Base-by-base conservation (phyloP, 2,113 vertebrate species). In the Melozone crissalis region DNA sequence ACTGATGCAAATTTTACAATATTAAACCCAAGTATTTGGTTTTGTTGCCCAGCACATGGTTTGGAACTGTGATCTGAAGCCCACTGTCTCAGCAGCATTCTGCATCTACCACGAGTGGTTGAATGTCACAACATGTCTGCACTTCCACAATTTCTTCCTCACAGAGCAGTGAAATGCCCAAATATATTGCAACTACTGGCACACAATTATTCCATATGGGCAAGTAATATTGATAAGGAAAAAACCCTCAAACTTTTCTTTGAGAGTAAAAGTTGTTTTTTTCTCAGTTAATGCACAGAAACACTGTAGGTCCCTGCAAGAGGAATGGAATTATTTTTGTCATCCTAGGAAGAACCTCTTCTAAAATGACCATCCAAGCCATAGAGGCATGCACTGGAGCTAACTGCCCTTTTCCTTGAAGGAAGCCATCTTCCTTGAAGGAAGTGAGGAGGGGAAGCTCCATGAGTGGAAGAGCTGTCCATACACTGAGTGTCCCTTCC, bases 51-150 rank as follows among this genome's bases (percentile, higher is more conserved):
- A 78, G 35, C 27, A 89, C 15, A 8, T 4, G 43, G 27, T 82
- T 39, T 75, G 35, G n/a, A 89, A 39, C 31, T 27, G 22, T 52
- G 33, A 35, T n/a, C 12, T 55, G 54, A 26, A 85, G 54, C 31
- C 49, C 67, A 72, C 5, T 11, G 51, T 39, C 31, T 24, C 58
- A 63, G 84, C 37, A 94, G 43, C 55, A 65, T 15, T 15, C 43
- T 63, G 43, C 17, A 21, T 3, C 33, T 18, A 63, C 39, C 61
- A 39, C 0, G 0, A 85, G 19, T 57, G 13, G 41, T 2, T 35
- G 11, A 76, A 61, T 22, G 51, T 7, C 17, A 14, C 55, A 63
- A 44, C 46, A 28, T 2, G 5, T 57, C 24, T 72, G 44, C 31
- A 54, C 66, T 67, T 91, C 5, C 27, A 66, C 31, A 61, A 78